Evolutionary conservation across 1,140 invertebrate genomes (phyloP).

Genomic region (Bombus impatiens): DNA sequence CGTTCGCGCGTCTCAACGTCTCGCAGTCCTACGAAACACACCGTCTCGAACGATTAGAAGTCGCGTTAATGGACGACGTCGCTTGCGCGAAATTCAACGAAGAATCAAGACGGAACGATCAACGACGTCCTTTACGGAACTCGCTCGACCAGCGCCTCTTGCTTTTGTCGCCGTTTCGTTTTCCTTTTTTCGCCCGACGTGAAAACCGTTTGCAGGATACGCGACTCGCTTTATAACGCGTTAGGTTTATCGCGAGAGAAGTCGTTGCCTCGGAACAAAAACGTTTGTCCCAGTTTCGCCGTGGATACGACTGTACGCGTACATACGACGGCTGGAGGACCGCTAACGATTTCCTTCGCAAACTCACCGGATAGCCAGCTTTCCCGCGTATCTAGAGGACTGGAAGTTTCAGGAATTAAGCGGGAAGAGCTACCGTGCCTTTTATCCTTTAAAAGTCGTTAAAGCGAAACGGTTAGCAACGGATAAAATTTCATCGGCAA

Average conservation of each 20-base stretch:
- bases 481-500: background rate
- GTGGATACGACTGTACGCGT: background rate
- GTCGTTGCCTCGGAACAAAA: background rate
- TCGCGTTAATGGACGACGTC: background rate
- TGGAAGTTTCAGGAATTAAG: background rate
- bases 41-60: background rate
- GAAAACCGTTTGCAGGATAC: background rate
- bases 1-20: background rate
- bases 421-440: too few relatives aligned
- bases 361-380: background rate
- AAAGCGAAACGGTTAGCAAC: background rate
- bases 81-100: background rate
- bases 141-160: too few relatives aligned
- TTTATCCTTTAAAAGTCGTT: background rate
- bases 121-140: too few relatives aligned
- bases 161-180: too few relatives aligned
- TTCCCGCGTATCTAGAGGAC: background rate
- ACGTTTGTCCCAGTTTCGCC: background rate
- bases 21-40: background rate
- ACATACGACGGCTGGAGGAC: background rate
- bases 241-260: background rate
- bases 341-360: constrained; percentile 18
- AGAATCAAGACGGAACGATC: background rate
- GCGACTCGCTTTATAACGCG: too few relatives aligned
- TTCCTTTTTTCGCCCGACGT: too few relatives aligned